Evolutionary conservation across 1,140 invertebrate genomes (phyloP), one percentile per base, ranked within the genome.

Genomic region (Drosophila elegans): DNA sequence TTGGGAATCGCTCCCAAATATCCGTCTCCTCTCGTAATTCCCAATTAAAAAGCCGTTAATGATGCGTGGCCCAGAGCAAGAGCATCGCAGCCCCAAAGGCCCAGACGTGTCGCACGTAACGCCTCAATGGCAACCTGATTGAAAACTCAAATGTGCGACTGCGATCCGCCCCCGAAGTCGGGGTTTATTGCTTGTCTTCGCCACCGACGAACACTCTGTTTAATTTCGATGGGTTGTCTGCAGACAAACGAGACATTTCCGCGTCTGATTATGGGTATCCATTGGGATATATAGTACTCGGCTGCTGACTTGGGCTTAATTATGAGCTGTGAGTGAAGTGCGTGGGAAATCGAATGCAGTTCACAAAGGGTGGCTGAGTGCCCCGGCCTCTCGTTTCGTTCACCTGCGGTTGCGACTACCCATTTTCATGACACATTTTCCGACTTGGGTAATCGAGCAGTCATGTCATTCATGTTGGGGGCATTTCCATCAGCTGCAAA

Each of bases 121-220:
- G 88, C 88, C 62, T 91, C 80, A 88, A 77, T 91, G 89, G 69
- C 80, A 59, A 46, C 25, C 80, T 91, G 88, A 91, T 83, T 90
- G 88, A 91, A 88, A 83, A 78, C 71, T 76, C 74, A 61, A 81
- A 81, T 88, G 82, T 78, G 83, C 34, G 41, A 34, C 48, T 34
- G n/a, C 16, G 60, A 36, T 16, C 25, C 63, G 45, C 64, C 44
- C 56, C 44, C 27, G 32, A 27, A 36, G 49, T n/a, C 45, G 57
- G 49, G 55, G 55, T 67, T 75, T 83, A 75, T 89, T 83, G 84
- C 69, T 73, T 88, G 72, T 66, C 71, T 83, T 62, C 51, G 60
- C 68, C 79, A 79, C 60, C 71, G 77, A 60, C 55, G 76, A 56
- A 52, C 53, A 76, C 72, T 78, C 53, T 21, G 16, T 81, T 77